Evolutionary conservation across 2,888 invertebrate species (phyloP).

Genomic region (Torymus aiolomorphi): DNA sequence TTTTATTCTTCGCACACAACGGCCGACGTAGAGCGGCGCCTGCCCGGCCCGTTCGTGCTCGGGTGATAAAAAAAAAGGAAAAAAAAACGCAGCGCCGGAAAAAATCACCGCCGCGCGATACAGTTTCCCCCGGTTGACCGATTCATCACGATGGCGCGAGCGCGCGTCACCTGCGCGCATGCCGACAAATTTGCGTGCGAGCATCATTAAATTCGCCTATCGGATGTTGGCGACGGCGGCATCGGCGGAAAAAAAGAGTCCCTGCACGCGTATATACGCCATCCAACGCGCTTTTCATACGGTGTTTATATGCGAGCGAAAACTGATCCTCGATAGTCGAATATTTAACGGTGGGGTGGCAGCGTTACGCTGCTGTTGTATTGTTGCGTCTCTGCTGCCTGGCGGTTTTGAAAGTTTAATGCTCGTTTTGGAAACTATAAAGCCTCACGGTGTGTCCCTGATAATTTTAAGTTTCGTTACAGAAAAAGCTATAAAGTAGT

Average conservation of each 20-base stretch:
- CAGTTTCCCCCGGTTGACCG: constrained; percentile 33
- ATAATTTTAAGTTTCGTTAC: too few species aligned
- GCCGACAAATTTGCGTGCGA: constrained; percentile 32
- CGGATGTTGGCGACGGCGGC: constrained; percentile 29
- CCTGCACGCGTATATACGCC: not conserved
- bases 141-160: constrained; percentile 41
- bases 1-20: constrained; percentile 37
- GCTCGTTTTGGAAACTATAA: constrained; percentile 61
- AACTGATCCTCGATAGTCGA: not conserved
- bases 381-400: too few species aligned
- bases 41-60: not conserved
- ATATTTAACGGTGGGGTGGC: too few species aligned
- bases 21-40: too few species aligned
- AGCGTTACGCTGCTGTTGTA: too few species aligned
- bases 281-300: constrained; percentile 25
- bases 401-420: constrained; percentile 64
- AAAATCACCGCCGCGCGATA: constrained; percentile 25
- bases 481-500: too few species aligned
- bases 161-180: not conserved
- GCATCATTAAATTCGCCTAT: constrained; percentile 57
- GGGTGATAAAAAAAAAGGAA: constrained; percentile 1
- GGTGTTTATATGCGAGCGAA: constrained; percentile 3
- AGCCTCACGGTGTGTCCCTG: constrained; percentile 55
- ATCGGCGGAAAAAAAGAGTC: constrained; percentile 27
- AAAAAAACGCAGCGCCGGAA: constrained; percentile 2